Percentiles rank a stretch among this genome's conserved stretches.
phyloP scores from a whole-genome alignment of 2,888 invertebrate species.

The Taenaris catops region DNA sequence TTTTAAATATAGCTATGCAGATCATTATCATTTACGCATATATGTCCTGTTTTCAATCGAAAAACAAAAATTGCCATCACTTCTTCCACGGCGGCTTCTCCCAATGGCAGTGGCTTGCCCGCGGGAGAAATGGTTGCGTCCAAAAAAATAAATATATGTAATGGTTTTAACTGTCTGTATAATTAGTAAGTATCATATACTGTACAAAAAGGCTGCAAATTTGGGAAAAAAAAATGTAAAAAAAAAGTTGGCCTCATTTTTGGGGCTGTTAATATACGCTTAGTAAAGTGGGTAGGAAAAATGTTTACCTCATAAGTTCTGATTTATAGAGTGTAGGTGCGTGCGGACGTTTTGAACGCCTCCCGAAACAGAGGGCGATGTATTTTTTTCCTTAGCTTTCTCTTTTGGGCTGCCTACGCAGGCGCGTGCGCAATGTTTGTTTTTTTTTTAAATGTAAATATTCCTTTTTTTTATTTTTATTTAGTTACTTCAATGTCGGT shows the following conservation, averaged over 20 bases:
- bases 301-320: slow-evolving; percentile 66
- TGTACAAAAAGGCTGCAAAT: slow-evolving; percentile 72
- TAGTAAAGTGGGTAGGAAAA: slow-evolving; percentile 69
- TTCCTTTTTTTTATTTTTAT: slow-evolving; percentile 45
- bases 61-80: slow-evolving; percentile 45
- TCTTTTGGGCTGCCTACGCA: slow-evolving; percentile 35
- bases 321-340: slow-evolving; percentile 52
- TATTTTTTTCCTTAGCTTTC: slow-evolving; percentile 36
- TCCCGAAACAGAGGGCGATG: slow-evolving; percentile 28
- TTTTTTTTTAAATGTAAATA: slow-evolving; percentile 54
- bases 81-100: slow-evolving; percentile 38
- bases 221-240: slow-evolving; percentile 67
- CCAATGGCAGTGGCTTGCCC: background rate
- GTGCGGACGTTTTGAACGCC: slow-evolving; percentile 38
- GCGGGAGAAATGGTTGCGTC: slow-evolving; percentile 37
- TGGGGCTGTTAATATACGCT: slow-evolving; percentile 73
- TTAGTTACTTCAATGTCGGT: slow-evolving; percentile 30
- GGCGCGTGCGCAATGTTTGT: slow-evolving; percentile 33
- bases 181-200: slow-evolving; percentile 75
- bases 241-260: slow-evolving; percentile 65
- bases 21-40: slow-evolving; percentile 48
- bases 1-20: slow-evolving; percentile 54
- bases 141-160: slow-evolving; percentile 58
- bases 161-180: slow-evolving; percentile 68
- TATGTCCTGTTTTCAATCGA: slow-evolving; percentile 51